Base-by-base conservation (phyloP, 2,888 invertebrate genomes). In the Plebejus argus region DNA sequence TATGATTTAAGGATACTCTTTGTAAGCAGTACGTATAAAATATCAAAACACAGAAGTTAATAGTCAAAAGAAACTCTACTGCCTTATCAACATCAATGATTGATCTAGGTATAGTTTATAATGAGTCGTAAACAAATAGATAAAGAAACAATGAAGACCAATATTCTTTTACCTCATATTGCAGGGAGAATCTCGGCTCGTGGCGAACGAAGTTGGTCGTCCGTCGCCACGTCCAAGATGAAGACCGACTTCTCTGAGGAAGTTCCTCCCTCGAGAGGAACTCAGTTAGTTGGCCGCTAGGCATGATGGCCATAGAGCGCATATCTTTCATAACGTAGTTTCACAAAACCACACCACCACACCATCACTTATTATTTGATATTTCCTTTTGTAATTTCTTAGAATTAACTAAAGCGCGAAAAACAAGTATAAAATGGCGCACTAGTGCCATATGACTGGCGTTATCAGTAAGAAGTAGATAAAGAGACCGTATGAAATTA, bases 391-490 rank as follows among this genome's bases (percentile, higher is more conserved):
- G n/a, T 66, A 81, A 81, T 78, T 81, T 80, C 78, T 76, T 76
- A 79, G 78, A 79, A 76, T 76, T 76, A 23, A 78, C 18, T 5
- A 78, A 71, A 83, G 84, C 82, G 85, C 81, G 79, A 81, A 83
- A 83, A 80, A 78, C 81, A 83, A 81, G 78, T 82, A n/a, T n/a
- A 83, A 86, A 84, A 86, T 86, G 88, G 86, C 88, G 87, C 85
- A 85, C 83, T 81, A 83, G 84, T 85, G 84, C 89, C 92, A 89
- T 91, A 92, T 92, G 92, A 93, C 91, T 86, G 85, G 81, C 92
- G 92, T 93, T 92, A 93, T 93, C 93, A 83, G 79, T 82, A 86
- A 88, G 89, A 88, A 91, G 89, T 86, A 85, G 85, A 87, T 92
- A 92, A 87, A 89, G 86, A 87, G 87, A 87, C 84, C 89, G 86